Evolutionary conservation across 1,140 invertebrate genomes (phyloP), one percentile per base, ranked within the genome.

Genomic region (Ptiloglossa arizonensis): DNA sequence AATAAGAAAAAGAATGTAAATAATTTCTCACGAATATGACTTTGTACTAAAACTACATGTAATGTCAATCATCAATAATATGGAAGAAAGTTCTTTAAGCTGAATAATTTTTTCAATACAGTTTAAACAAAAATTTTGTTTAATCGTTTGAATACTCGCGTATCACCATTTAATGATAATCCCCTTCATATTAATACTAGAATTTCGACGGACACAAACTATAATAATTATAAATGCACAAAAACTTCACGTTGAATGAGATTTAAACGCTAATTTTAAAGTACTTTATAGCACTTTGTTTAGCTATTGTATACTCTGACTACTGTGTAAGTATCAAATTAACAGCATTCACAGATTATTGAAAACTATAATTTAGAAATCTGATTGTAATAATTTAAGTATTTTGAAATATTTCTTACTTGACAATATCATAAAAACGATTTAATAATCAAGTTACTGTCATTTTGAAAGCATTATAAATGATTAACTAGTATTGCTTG

Each of bases 231-330:
- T 68, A 71, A 59, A 59, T 57, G 17, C 13, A 15, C 8, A n/a
- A 59, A 29, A n/a, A 32, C 4, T 8, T 13, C 5, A 15, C 17
- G 15, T 62, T 35, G 2, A 57, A 32, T 44, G 5, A 15, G 9
- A 75, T 24, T 46, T 50, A 11, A 73, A 3, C 5, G 5, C 19
- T 50, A 52, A 44, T 32, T 57, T 32, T 48, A n/a, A 69, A 76
- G 29, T 35, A 75, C 19, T 46, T 32, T 22, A 11, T 48, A 35
- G 29, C 52, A 66, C 35, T 46, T 22, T 17, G 8, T 27, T 62
- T 5, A 77, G 66, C 67, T 62, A 69, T 54, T 64, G 48, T 44
- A 76, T 70, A 56, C 41, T 72, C 69, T 50, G 35, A 76, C 50
- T 82, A 52, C 64, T 54, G 41, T 27, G 41, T 38, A 41, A 38